These are phyloP conservation scores for Leptinotarsa peninsularis DNA, from an alignment of 2,888 invertebrate genomes.

Conservation along the genomic window DNA sequence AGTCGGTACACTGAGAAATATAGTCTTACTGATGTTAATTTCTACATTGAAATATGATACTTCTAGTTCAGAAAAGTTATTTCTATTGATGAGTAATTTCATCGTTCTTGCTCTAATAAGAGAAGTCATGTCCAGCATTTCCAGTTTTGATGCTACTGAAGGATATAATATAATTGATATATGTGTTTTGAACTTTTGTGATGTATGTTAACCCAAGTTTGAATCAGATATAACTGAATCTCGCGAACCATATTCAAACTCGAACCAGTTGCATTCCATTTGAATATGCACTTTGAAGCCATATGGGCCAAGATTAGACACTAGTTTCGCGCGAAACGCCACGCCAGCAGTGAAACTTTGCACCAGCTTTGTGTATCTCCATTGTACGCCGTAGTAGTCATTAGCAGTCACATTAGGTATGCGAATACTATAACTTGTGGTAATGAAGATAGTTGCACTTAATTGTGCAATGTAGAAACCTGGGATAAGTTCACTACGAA, in stretches of 20 bases:
- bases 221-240: slow-evolving; percentile 11
- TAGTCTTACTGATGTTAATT: no score
- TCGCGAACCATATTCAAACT: slow-evolving; percentile 10
- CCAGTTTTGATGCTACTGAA: not conserved
- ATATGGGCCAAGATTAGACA: slow-evolving; percentile 24
- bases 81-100: not conserved
- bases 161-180: not conserved
- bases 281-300: not conserved
- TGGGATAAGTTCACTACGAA: slow-evolving; percentile 33
- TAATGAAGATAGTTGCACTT: slow-evolving; percentile 43
- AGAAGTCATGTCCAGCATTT: not conserved
- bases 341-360: slow-evolving; percentile 20
- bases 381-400: slow-evolving; percentile 24
- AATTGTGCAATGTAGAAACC: slow-evolving; percentile 36
- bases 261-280: slow-evolving; percentile 20
- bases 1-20: no score
- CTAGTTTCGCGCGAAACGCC: slow-evolving; percentile 11
- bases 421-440: slow-evolving; percentile 39
- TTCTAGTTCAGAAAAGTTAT: no score
- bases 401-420: slow-evolving; percentile 42
- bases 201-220: not conserved
- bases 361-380: slow-evolving; percentile 6
- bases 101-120: not conserved
- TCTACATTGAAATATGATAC: no score
- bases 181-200: not conserved